Percentiles rank a stretch among this genome's conserved stretches.
Evolutionary conservation across 64 coral and sea anemone species (phyloP).

Genomic region (Actinia tenebrosa): DNA sequence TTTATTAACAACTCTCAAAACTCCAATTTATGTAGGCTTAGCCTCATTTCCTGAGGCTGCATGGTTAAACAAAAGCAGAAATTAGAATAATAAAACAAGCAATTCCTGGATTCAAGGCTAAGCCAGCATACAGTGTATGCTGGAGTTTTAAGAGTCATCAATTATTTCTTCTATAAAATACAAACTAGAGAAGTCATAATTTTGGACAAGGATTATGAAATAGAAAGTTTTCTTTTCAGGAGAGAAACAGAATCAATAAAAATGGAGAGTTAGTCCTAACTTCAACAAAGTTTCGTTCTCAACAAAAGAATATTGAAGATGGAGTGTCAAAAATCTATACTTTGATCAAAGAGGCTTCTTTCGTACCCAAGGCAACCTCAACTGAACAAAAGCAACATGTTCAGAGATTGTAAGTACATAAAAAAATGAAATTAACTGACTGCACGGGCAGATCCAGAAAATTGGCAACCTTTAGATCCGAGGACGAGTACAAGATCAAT

Average conservation of each 20-base stretch:
- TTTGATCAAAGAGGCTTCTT: slow-evolving; percentile 77
- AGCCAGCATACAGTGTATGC: too few relatives aligned
- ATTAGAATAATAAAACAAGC: too few relatives aligned
- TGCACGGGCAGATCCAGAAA: too few relatives aligned
- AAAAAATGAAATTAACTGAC: background rate
- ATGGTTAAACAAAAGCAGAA: too few relatives aligned
- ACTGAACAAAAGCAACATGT: slow-evolving; percentile 71
- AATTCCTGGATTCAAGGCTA: too few relatives aligned
- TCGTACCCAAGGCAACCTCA: slow-evolving; percentile 65
- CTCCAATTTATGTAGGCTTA: too few relatives aligned
- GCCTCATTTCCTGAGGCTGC: too few relatives aligned
- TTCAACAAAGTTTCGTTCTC: slow-evolving; percentile 77
- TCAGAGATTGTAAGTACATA: slow-evolving; percentile 69
- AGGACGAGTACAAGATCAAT: too few relatives aligned
- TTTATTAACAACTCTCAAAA: too few relatives aligned
- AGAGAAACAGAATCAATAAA: slow-evolving; percentile 86
- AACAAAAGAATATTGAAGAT: slow-evolving; percentile 89
- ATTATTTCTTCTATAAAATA: background rate
- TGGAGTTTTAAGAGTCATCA: background rate
- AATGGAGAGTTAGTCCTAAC: slow-evolving; percentile 73
- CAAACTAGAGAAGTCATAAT: too few relatives aligned
- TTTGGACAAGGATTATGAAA: too few relatives aligned
- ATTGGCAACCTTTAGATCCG: too few relatives aligned
- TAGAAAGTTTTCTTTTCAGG: slow-evolving; percentile 28
- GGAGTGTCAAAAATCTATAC: slow-evolving; percentile 59